Conservation (phyloP, 2,888 invertebrate species). For the Bombylius major region DNA sequence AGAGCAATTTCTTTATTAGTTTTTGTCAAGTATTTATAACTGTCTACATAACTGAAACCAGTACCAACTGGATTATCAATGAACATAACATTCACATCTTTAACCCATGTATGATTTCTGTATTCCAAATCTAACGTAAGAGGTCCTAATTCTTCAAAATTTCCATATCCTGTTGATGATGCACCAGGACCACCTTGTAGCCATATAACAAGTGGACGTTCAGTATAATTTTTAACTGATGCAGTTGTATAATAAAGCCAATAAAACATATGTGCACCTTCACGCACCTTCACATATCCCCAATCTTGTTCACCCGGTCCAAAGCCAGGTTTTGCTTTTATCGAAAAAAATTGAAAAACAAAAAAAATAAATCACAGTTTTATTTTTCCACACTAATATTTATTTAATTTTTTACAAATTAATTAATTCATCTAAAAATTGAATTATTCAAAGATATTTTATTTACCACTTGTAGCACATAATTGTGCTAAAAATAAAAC, state of each 20-base stretch:
- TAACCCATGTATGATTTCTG: slow-evolving; percentile 66
- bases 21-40: slow-evolving; percentile 37
- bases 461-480: no score
- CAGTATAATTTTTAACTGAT: slow-evolving; percentile 43
- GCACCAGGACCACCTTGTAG: slow-evolving; percentile 78
- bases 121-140: slow-evolving; percentile 50
- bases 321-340: slow-evolving; percentile 33
- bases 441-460: no score
- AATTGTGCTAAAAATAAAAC: no score
- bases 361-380: no score
- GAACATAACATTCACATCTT: slow-evolving; percentile 68
- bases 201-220: slow-evolving; percentile 74
- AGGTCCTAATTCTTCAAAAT: slow-evolving; percentile 74
- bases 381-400: no score
- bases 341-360: neutral
- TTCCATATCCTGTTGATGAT: slow-evolving; percentile 72
- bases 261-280: slow-evolving; percentile 72
- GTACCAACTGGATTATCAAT: slow-evolving; percentile 85
- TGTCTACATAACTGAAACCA: slow-evolving; percentile 71
- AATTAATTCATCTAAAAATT: no score
- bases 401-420: no score
- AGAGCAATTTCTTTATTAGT: slow-evolving; percentile 53
- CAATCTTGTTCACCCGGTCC: slow-evolving; percentile 57
- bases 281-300: slow-evolving; percentile 59
- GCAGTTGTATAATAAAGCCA: slow-evolving; percentile 72